Percentiles rank a stretch among this genome's conserved stretches.
phyloP scores from a whole-genome alignment of 2,113 vertebrate species.

The Naja naja region DNA sequence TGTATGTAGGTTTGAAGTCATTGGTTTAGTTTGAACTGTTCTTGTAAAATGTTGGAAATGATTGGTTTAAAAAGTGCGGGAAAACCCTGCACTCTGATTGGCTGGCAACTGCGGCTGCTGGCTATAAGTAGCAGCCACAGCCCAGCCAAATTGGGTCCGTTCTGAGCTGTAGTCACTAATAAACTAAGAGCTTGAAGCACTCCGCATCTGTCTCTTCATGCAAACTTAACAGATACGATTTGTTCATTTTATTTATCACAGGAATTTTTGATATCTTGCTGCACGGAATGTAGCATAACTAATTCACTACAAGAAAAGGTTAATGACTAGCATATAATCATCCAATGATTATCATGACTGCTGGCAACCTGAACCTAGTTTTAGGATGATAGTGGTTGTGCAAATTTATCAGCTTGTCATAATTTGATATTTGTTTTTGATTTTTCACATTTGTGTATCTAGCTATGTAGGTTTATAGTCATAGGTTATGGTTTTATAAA shows the following conservation, averaged over 20 bases:
- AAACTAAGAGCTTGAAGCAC: too few relatives aligned
- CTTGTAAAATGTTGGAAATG: too few relatives aligned
- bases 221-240: too few relatives aligned
- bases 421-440: background rate
- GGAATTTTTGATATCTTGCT: background rate
- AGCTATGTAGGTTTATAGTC: background rate
- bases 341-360: background rate
- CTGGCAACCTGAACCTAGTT: background rate
- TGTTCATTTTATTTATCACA: background rate
- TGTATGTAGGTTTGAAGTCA: too few relatives aligned
- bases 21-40: too few relatives aligned
- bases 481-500: background rate
- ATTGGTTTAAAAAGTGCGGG: too few relatives aligned
- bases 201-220: too few relatives aligned
- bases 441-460: background rate
- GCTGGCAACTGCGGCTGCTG: too few relatives aligned
- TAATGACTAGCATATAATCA: background rate
- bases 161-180: too few relatives aligned
- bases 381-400: background rate
- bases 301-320: background rate
- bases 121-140: too few relatives aligned
- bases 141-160: too few relatives aligned
- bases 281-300: background rate
- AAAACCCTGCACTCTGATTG: too few relatives aligned
- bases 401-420: background rate